A percentile compares a stretch with the other conserved stretches of the same genome.
Conservation (phyloP, 2,888 invertebrate species). For the Cabera pusaria region DNA sequence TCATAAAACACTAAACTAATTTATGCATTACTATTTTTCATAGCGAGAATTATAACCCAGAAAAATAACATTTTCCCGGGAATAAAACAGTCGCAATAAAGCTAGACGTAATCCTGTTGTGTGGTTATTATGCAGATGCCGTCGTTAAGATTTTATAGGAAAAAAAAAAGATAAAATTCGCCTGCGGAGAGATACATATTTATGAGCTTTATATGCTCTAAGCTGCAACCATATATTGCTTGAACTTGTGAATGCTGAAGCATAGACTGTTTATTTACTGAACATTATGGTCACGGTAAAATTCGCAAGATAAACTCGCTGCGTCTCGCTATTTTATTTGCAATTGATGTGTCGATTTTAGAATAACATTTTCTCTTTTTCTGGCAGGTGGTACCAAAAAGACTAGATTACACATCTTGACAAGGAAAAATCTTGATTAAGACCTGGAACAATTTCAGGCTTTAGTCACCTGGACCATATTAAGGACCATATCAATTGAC, state of each 20-base stretch:
- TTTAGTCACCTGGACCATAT: no score
- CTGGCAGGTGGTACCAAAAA: no score
- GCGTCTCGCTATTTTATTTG: no score
- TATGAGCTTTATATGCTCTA: slow-evolving; percentile 18
- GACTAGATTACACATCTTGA: no score
- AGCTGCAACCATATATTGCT: slow-evolving; percentile 6
- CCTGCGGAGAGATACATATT: slow-evolving; percentile 16
- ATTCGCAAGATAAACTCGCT: not conserved
- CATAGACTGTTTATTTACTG: not conserved
- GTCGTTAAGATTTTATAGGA: slow-evolving; percentile 27
- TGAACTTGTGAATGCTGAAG: slow-evolving; percentile 2
- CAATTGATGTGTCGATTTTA: no score
- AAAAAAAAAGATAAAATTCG: slow-evolving; percentile 17
- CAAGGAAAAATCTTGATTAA: no score
- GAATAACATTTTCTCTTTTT: no score
- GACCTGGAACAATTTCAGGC: no score
- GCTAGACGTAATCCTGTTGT: slow-evolving; percentile 18
- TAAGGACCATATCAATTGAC: no score
- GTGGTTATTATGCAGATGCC: slow-evolving; percentile 24
- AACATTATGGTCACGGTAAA: no score
- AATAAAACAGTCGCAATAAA: slow-evolving; percentile 21
- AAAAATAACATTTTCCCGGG: not conserved
- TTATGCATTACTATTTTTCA: no score
- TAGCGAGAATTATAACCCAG: not conserved
- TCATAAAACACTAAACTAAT: no score